A percentile compares a stretch with the other conserved stretches of the same genome.
These are phyloP conservation scores for Diloba caeruleocephala DNA, from an alignment of 2,888 invertebrate genomes.

Conservation along the genomic window DNA sequence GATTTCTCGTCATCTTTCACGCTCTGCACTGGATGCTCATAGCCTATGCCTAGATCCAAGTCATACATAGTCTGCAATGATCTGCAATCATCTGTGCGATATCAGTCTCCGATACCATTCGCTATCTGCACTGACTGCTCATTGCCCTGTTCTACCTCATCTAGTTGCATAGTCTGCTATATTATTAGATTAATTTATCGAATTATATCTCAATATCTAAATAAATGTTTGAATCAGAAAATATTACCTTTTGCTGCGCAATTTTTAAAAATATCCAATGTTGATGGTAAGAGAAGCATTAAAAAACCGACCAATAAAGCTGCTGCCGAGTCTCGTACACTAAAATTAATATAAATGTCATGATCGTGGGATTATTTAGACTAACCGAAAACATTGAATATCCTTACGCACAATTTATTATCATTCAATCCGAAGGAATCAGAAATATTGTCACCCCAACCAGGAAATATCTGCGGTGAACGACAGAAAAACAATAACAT, in stretches of 20 bases:
- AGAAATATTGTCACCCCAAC: constrained; percentile 73
- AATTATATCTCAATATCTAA: neutral
- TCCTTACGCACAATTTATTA: constrained; percentile 64
- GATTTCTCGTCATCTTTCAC: too few species aligned
- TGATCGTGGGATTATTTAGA: too few species aligned
- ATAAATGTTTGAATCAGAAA: neutral
- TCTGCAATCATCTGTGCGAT: too few species aligned
- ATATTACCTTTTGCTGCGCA: constrained; percentile 63
- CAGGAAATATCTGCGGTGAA: constrained; percentile 74
- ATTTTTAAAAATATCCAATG: constrained; percentile 63
- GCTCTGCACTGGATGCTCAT: too few species aligned
- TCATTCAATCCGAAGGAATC: constrained; percentile 53
- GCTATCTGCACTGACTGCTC: too few species aligned
- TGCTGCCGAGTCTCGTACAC: constrained; percentile 71
- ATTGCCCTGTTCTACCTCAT: too few species aligned
- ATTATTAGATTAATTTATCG: constrained; percentile 9
- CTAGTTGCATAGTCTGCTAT: too few species aligned
- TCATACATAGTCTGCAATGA: too few species aligned
- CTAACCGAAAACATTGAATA: too few species aligned
- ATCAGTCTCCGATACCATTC: too few species aligned
- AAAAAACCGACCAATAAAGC: constrained; percentile 66
- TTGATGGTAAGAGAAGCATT: constrained; percentile 72
- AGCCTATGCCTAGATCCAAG: too few species aligned
- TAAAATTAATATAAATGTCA: constrained; percentile 51
- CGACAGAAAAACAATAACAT: constrained; percentile 72